These are phyloP conservation scores for Liparis tanakae DNA, from an alignment of 2,797 vertebrate genomes.

Conservation along the genomic window DNA sequence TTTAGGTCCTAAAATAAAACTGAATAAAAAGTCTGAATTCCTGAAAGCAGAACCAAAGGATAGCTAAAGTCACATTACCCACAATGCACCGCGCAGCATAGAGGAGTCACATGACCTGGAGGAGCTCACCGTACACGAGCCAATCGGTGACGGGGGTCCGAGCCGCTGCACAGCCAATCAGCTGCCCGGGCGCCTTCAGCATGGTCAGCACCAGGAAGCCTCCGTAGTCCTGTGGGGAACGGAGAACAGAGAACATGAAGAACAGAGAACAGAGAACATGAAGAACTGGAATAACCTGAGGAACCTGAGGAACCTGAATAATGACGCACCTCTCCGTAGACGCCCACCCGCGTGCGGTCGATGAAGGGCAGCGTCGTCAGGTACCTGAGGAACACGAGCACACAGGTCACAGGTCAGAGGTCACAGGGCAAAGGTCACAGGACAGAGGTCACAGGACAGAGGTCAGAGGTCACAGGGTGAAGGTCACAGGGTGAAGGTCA, in stretches of 20 bases:
- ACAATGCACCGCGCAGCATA: slow-evolving; percentile 25
- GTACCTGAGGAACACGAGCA: slow-evolving; percentile 66
- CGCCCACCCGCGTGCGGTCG: slow-evolving; percentile 78
- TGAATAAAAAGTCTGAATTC: slow-evolving; percentile 52
- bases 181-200: slow-evolving; percentile 89
- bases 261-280: too few species aligned
- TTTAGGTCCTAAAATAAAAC: slow-evolving; percentile 41
- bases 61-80: slow-evolving; percentile 52
- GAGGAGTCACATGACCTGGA: slow-evolving; percentile 23
- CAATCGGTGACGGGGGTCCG: slow-evolving; percentile 92
- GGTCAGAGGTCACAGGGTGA: slow-evolving; percentile 21
- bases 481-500: too few species aligned
- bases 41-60: slow-evolving; percentile 22
- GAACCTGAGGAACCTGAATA: too few species aligned
- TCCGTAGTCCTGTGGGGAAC: slow-evolving; percentile 88
- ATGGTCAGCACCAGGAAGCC: slow-evolving; percentile 91
- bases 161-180: slow-evolving; percentile 90
- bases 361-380: slow-evolving; percentile 78
- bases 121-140: slow-evolving; percentile 90
- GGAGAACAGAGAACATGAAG: too few species aligned
- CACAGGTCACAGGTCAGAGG: slow-evolving; percentile 14
- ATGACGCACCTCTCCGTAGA: slow-evolving; percentile 83
- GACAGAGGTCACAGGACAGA: slow-evolving; percentile 15
- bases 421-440: not conserved
- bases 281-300: too few species aligned